These are phyloP conservation scores for Drosophila phalerata DNA, from an alignment of 2,888 invertebrate species.

Conservation along the genomic window DNA sequence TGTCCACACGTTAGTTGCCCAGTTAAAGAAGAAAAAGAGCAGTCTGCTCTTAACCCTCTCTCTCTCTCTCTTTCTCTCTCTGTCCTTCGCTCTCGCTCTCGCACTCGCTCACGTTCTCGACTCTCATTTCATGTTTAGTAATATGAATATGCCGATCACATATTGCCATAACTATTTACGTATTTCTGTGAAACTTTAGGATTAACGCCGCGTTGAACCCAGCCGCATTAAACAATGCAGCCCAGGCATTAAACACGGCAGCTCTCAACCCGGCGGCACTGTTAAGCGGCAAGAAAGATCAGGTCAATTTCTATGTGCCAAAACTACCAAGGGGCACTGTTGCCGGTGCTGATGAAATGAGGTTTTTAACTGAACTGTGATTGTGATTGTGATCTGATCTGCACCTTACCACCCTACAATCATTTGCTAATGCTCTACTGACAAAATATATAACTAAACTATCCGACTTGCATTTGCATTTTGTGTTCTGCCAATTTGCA, in stretches of 20 bases:
- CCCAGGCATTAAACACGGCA: slow-evolving; percentile 79
- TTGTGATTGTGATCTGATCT: slow-evolving; percentile 14
- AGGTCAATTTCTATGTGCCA: slow-evolving; percentile 82
- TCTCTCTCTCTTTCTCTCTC: background rate
- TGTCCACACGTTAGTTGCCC: background rate
- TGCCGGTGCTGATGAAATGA: slow-evolving; percentile 72
- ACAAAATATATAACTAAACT: background rate
- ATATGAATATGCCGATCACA: slow-evolving; percentile 37
- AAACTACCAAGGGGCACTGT: slow-evolving; percentile 77
- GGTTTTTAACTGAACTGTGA: slow-evolving; percentile 70
- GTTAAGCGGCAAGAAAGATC: slow-evolving; percentile 82
- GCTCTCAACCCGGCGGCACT: slow-evolving; percentile 79
- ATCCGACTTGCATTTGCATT: slow-evolving; percentile 40
- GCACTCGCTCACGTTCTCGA: background rate
- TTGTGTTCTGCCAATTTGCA: slow-evolving; percentile 56
- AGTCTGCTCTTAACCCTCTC: background rate
- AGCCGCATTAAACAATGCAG: slow-evolving; percentile 79
- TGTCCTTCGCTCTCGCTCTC: background rate
- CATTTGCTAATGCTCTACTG: slow-evolving; percentile 20
- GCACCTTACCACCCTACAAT: slow-evolving; percentile 33
- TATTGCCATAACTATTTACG: slow-evolving; percentile 38
- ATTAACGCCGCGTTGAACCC: slow-evolving; percentile 81
- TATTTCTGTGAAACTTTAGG: slow-evolving; percentile 64
- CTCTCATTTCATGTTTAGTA: slow-evolving; percentile 25
- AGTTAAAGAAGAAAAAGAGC: background rate